phyloP scores from a whole-genome alignment of 2,113 vertebrate species.

The Panthera uncia region DNA sequence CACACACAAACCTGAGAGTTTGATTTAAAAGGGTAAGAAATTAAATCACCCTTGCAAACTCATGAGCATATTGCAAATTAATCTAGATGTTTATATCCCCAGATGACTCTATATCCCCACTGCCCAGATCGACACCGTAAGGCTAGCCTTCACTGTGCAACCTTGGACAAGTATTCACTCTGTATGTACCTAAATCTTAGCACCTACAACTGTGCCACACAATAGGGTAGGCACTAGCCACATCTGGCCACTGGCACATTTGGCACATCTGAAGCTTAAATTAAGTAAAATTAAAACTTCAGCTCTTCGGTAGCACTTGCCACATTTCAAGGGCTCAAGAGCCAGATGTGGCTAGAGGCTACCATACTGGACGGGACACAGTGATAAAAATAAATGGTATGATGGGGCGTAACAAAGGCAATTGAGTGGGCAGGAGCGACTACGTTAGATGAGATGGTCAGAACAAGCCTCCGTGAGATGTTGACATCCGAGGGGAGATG shows the following conservation, averaged over 20 bases:
- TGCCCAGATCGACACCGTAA: not conserved
- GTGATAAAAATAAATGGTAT: not conserved
- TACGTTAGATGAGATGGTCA: not conserved
- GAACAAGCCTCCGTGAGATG: not conserved
- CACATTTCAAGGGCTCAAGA: not conserved
- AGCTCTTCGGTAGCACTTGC: not conserved
- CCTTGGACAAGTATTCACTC: not conserved
- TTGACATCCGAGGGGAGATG: not conserved
- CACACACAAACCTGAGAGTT: not conserved
- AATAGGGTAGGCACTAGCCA: not conserved
- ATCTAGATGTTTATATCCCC: not conserved
- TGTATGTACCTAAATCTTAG: not conserved
- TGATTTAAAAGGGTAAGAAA: constrained; percentile 23
- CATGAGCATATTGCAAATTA: not conserved
- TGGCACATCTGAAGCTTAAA: not conserved
- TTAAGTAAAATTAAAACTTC: constrained; percentile 11
- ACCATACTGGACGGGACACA: not conserved
- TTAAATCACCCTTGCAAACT: not conserved
- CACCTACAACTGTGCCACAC: not conserved
- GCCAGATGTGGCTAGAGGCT: not conserved
- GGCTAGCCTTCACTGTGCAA: not conserved
- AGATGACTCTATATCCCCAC: not conserved
- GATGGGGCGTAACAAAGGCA: not conserved
- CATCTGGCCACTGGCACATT: not conserved
- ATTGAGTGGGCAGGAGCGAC: not conserved